A percentile compares a stretch with the other conserved stretches of the same genome.
These are phyloP conservation scores for Halcyon badia DNA, from an alignment of 2,797 vertebrate species.

Conservation along the genomic window DNA sequence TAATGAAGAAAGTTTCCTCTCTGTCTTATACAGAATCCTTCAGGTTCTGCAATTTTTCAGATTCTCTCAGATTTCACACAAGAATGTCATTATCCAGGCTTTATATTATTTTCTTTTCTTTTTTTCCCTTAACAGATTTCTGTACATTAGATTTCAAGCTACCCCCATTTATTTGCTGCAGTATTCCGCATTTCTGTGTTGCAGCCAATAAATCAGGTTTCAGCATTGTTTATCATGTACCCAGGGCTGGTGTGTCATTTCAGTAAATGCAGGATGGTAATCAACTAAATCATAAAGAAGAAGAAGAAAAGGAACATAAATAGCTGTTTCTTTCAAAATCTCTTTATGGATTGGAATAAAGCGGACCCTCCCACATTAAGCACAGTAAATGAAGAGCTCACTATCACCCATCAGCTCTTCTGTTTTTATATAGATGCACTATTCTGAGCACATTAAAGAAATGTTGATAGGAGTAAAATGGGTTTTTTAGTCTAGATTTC, in stretches of 20 bases:
- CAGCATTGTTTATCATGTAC: not conserved
- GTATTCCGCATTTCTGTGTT: not conserved
- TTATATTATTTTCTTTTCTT: not conserved
- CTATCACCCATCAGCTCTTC: slow-evolving; percentile 13
- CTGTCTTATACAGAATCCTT: not conserved
- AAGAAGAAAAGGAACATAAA: slow-evolving; percentile 6
- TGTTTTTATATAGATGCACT: not conserved
- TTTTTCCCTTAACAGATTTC: not conserved
- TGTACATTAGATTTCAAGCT: not conserved
- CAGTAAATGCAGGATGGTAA: not conserved
- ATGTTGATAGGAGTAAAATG: slow-evolving; percentile 41
- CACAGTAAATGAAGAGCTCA: not conserved
- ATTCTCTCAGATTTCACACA: not conserved
- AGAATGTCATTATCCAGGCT: not conserved
- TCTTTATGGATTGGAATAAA: not conserved
- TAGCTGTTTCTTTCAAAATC: slow-evolving; percentile 18
- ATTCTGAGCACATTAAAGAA: slow-evolving; percentile 48
- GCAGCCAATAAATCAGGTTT: not conserved
- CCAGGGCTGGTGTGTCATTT: not conserved
- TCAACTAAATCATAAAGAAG: slow-evolving; percentile 3
- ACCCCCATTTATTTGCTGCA: not conserved
- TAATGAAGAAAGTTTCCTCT: not conserved
- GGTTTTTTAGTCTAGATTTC: slow-evolving; percentile 51
- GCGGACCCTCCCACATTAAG: not conserved
- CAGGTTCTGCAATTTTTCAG: not conserved